phyloP scores from a whole-genome alignment of 2,888 invertebrate genomes.

The Xanthia icteritia region DNA sequence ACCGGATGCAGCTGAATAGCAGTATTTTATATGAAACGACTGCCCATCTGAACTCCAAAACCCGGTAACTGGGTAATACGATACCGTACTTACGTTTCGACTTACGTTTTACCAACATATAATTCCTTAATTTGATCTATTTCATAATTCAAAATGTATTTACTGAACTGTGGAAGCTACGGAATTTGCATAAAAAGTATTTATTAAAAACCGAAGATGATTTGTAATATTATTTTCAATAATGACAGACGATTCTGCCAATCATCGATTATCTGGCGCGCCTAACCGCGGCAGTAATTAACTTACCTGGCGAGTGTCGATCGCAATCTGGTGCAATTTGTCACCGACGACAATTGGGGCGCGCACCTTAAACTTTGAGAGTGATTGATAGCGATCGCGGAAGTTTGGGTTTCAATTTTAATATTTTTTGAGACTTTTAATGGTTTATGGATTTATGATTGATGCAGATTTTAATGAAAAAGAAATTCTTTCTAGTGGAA shows the following conservation, averaged over 20 bases:
- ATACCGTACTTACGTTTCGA: too few relatives aligned
- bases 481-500: neutral
- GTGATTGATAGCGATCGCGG: slow-evolving; percentile 48
- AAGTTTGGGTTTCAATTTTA: slow-evolving; percentile 35
- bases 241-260: slow-evolving; percentile 2
- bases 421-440: slow-evolving; percentile 4
- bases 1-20: too few relatives aligned
- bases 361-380: slow-evolving; percentile 57
- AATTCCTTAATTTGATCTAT: neutral
- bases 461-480: neutral
- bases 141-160: neutral
- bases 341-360: slow-evolving; percentile 63
- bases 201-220: neutral
- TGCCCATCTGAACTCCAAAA: too few relatives aligned
- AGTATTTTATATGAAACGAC: too few relatives aligned
- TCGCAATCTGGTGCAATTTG: slow-evolving; percentile 65
- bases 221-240: slow-evolving; percentile 6
- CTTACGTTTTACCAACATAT: neutral
- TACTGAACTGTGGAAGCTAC: neutral
- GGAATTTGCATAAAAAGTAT: neutral
- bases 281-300: slow-evolving; percentile 41
- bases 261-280: slow-evolving; percentile 11
- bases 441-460: neutral
- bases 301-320: slow-evolving; percentile 49
- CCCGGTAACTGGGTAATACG: too few relatives aligned